Percentiles rank a stretch among this genome's conserved stretches.
These are phyloP conservation scores for Hylaea fasciaria DNA, from an alignment of 2,888 invertebrate genomes.

Conservation along the genomic window DNA sequence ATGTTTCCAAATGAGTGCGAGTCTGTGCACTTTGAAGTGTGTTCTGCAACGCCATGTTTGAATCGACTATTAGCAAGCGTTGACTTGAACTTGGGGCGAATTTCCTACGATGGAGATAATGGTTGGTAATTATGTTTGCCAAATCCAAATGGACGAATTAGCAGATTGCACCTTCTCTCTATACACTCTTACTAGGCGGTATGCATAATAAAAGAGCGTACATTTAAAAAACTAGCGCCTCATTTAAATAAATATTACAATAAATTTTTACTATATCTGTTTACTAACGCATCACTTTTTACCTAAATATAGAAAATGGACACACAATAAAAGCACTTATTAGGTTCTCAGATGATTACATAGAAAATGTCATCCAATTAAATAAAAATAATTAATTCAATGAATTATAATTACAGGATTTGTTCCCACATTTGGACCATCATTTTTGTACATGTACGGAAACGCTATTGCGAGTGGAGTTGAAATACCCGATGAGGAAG, in stretches of 20 bases:
- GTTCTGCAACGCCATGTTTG: slow-evolving; percentile 71
- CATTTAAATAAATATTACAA: too few relatives aligned
- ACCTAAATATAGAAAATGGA: too few relatives aligned
- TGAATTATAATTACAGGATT: slow-evolving; percentile 79
- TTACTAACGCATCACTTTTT: too few relatives aligned
- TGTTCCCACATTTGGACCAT: slow-evolving; percentile 93
- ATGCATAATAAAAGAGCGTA: too few relatives aligned
- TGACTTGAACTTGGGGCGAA: slow-evolving; percentile 55
- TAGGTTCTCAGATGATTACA: too few relatives aligned
- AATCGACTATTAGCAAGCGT: slow-evolving; percentile 64
- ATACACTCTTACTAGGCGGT: background rate
- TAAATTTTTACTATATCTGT: too few relatives aligned
- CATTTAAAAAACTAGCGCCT: too few relatives aligned
- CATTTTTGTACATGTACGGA: slow-evolving; percentile 91
- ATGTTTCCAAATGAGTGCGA: slow-evolving; percentile 93
- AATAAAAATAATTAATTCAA: background rate
- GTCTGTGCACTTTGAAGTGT: slow-evolving; percentile 88
- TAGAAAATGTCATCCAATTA: too few relatives aligned
- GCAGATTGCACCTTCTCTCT: background rate
- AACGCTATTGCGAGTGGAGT: slow-evolving; percentile 46
- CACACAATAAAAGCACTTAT: too few relatives aligned
- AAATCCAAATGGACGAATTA: too few relatives aligned
- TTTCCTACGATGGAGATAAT: slow-evolving; percentile 74
- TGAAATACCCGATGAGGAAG: slow-evolving; percentile 61
- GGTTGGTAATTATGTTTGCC: slow-evolving; percentile 49